Base-by-base conservation (phyloP, 2,888 invertebrate species). In the Acanthosepion lycidas region DNA sequence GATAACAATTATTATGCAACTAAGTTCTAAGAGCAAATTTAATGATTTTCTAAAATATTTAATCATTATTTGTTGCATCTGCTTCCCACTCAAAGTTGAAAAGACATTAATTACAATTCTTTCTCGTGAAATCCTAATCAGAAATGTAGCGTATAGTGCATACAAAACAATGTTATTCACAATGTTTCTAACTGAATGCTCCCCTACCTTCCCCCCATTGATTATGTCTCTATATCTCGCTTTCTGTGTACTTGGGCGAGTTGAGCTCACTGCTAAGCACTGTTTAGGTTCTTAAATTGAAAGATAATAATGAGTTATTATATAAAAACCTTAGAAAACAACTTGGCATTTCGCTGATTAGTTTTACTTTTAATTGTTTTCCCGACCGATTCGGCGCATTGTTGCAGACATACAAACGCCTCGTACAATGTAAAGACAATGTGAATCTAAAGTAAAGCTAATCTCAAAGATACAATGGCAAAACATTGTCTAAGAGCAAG, bases 291-390 rank as follows among this genome's bases (percentile, higher is more conserved):
- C 78, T 78, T 78, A 78, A 78, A n/a, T 78, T 78, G n/a, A 9
- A 33, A n/a, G n/a, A 78, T n/a, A n/a, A 78, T 78, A 78, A 78
- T 78, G 78, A 12, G n/a, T 78, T 78, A 78, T 78, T 33, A 78
- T 78, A 78, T 78, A 78, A 78, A 64, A 78, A 18, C 78, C 33
- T 78, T 15, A 18, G 18, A 78, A 78, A 78, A 33, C 78, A 33
- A n/a, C n/a, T n/a, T 78, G 78, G n/a, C 78, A 78, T 78, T 78
- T 78, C 78, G 78, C 33, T 78, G 78, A 78, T 78, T 78, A 78
- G 78, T 78, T 78, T 78, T 78, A 78, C 78, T 78, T 78, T 78
- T 78, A 78, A 78, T 78, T 78, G 78, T 78, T 78, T 78, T 33
- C n/a, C 18, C n/a, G 78, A n/a, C n/a, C n/a, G n/a, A 15, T 78